phyloP scores from a whole-genome alignment of 2,113 vertebrate species.

The Sorex araneus region DNA sequence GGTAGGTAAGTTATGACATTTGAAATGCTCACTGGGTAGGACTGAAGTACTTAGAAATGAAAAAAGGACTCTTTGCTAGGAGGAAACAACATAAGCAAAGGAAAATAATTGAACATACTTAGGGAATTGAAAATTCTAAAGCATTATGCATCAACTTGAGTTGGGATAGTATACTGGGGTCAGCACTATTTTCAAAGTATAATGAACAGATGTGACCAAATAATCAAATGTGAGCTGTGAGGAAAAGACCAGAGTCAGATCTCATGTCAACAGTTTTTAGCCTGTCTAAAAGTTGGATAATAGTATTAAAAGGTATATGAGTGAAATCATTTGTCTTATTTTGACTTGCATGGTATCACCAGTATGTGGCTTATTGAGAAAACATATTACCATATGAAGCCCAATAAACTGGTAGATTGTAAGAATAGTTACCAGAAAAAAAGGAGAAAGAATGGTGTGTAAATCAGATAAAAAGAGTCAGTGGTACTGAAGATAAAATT shows the following conservation, averaged over 20 bases:
- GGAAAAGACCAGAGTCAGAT: background rate
- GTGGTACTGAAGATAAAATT: too few species aligned
- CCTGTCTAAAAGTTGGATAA: background rate
- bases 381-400: too few species aligned
- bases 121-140: background rate
- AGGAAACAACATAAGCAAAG: background rate
- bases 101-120: background rate
- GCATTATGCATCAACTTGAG: rapidly evolving
- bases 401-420: too few species aligned
- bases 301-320: background rate
- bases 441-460: too few species aligned
- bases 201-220: constrained; percentile 6
- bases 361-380: too few species aligned
- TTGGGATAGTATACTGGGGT: background rate
- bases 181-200: background rate
- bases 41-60: background rate
- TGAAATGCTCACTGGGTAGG: background rate
- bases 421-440: too few species aligned
- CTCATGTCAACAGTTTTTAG: constrained; percentile 32
- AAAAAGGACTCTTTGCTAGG: background rate
- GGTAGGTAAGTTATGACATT: background rate
- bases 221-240: background rate
- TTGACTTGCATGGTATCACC: too few species aligned
- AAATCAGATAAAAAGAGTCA: too few species aligned
- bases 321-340: background rate